Percentiles rank a stretch among this genome's conserved stretches.
These are phyloP conservation scores for Entomobrya proxima DNA, from an alignment of 2,888 invertebrate genomes.

Conservation along the genomic window DNA sequence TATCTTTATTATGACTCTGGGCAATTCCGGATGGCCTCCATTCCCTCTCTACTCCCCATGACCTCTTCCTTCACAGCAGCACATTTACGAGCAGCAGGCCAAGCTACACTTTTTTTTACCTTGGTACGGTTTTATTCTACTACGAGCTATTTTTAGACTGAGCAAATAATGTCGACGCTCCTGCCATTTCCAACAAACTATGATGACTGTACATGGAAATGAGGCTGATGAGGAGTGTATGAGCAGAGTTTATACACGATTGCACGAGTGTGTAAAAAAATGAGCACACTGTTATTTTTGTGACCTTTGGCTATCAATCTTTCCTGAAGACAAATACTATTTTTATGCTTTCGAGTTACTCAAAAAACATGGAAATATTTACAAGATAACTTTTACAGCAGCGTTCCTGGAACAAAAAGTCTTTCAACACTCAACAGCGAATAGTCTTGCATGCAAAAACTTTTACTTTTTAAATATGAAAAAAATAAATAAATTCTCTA, in stretches of 20 bases:
- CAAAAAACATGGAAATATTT: too few relatives aligned
- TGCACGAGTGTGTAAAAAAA: background rate
- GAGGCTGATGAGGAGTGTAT: background rate
- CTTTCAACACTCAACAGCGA: too few relatives aligned
- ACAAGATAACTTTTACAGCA: too few relatives aligned
- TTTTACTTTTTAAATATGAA: background rate
- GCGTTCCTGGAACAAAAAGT: too few relatives aligned
- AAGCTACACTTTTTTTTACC: too few relatives aligned
- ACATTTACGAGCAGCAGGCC: too few relatives aligned
- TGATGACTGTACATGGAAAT: background rate
- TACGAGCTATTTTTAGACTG: slow-evolving; percentile 37
- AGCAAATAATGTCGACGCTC: background rate
- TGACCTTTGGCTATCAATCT: slow-evolving; percentile 47
- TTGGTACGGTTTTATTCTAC: too few relatives aligned
- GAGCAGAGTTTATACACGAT: too few relatives aligned
- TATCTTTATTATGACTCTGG: background rate
- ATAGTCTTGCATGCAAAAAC: background rate
- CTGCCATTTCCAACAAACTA: background rate
- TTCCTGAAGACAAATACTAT: slow-evolving; percentile 2
- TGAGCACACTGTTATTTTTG: slow-evolving; percentile 1
- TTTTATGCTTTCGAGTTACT: background rate
- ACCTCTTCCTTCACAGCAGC: slow-evolving; percentile 40
- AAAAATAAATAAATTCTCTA: background rate
- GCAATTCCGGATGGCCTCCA: slow-evolving; percentile 8
- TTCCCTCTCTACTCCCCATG: slow-evolving; percentile 38